Base-by-base conservation (phyloP, 1,140 invertebrate genomes). In the Anadara kagoshimensis region DNA sequence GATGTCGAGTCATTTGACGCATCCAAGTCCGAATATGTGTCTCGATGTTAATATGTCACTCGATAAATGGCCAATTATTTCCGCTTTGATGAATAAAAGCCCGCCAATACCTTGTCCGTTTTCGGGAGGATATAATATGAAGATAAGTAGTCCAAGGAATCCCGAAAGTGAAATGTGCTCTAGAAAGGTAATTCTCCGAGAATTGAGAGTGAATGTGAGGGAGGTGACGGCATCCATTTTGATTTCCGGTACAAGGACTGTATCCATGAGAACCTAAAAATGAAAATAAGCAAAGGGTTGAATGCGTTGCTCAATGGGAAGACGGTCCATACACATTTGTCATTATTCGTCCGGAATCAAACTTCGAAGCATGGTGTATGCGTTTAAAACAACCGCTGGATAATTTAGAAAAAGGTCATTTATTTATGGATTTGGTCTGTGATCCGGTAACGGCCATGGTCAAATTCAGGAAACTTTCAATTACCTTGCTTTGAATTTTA, bases 181-280 rank as follows among this genome's bases (percentile, higher is more conserved):
- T 4, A 67, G 67, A 14, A 69, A 72, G 16, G 61, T 78, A 0
- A 51, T 84, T 7, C 66, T 74, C 76, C 81, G 54, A 75, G 82
- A 59, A 72, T 84, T 51, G 82, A 84, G 59, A 84, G 82, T 67
- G 82, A 84, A 45, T 84, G 82, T 65, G 82, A 84, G 44, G 43
- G 57, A 41, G 78, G 75, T 8, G 82, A 84, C 53, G 82, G 82
- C 3, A 79, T 84, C 22, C 58, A 69, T n/a, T 73, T 84, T 41
- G 75, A 84, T 63, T 84, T 84, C 62, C 62, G 80, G 61, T 67
- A 65, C 16, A 53, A 69, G 10, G 53, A 76, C 2, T 85, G 83
- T 62, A 73, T 81, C 11, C 79, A 80, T 20, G 49, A 57, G 3
- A 57, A 47, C 36, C 44, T 65, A 22, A 65, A 72, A 59, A 76